These are phyloP conservation scores for Pardalotus punctatus DNA, from an alignment of 2,113 vertebrate genomes.

Conservation along the genomic window DNA sequence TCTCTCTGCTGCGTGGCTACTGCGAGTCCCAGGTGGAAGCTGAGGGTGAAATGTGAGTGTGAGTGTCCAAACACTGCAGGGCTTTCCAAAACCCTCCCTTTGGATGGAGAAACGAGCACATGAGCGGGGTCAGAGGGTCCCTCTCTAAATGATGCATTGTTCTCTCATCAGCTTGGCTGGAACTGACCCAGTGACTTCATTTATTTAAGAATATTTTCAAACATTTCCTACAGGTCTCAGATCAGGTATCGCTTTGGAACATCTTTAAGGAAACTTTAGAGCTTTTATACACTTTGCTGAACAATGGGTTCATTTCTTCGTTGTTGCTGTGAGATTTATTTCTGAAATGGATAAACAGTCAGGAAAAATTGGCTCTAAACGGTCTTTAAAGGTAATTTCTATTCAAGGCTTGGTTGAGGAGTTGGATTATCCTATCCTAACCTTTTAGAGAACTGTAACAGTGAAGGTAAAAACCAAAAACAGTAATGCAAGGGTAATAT, in stretches of 20 bases:
- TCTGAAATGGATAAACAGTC: not conserved
- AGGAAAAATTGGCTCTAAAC: not conserved
- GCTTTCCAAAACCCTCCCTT: not conserved
- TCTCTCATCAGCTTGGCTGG: conserved; percentile 31
- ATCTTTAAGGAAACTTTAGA: conserved; percentile 18
- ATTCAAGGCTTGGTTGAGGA: not conserved
- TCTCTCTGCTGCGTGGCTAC: not conserved
- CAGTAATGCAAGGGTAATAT: fast-evolving
- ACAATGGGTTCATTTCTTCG: not conserved
- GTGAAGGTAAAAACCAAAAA: not conserved
- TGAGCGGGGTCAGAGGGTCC: not conserved
- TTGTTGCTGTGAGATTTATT: not conserved
- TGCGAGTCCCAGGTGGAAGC: conserved; percentile 46
- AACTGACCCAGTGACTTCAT: not conserved
- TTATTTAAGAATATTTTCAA: not conserved
- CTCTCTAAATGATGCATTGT: not conserved
- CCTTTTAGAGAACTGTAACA: not conserved
- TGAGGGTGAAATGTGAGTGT: not conserved
- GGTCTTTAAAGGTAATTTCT: not conserved
- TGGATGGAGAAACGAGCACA: not conserved
- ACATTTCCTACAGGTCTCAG: not conserved
- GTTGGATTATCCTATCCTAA: not conserved
- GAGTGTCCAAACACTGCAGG: not conserved
- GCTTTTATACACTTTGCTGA: not conserved
- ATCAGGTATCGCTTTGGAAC: not conserved